phyloP scores from a whole-genome alignment of 1,140 invertebrate species.

The Halesus radiatus region DNA sequence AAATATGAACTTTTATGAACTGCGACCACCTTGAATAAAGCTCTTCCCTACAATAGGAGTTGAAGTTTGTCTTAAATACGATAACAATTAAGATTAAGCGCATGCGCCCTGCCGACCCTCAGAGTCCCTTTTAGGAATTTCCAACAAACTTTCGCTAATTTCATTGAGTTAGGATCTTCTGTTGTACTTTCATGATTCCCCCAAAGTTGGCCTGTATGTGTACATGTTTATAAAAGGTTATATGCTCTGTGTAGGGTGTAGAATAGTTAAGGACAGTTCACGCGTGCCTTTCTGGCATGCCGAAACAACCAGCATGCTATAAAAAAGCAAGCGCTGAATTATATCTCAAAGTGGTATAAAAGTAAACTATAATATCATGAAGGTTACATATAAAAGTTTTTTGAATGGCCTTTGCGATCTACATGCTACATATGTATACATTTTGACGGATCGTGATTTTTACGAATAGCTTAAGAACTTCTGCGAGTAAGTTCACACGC shows the following conservation, averaged over 20 bases:
- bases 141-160: slow-evolving; percentile 56
- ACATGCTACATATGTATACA: no score
- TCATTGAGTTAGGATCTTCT: slow-evolving; percentile 57
- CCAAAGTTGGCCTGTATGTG: slow-evolving; percentile 44
- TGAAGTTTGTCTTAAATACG: slow-evolving; percentile 25
- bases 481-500: no score
- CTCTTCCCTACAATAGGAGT: neutral
- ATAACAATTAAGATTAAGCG: slow-evolving; percentile 33
- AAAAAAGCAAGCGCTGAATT: no score
- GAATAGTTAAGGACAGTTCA: no score
- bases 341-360: no score
- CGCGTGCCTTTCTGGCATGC: no score
- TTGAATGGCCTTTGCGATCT: no score
- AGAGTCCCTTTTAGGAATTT: slow-evolving; percentile 46
- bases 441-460: no score
- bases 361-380: no score
- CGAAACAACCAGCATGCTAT: no score
- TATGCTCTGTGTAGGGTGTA: neutral
- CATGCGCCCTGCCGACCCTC: neutral
- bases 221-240: slow-evolving; percentile 8
- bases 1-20: neutral
- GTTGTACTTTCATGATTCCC: slow-evolving; percentile 56
- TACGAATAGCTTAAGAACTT: no score
- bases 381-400: no score
- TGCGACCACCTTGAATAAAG: neutral